Evolutionary conservation across 1,140 invertebrate species (phyloP), one percentile per base, ranked within the genome.

Genomic region (Aphelenchoides besseyi): DNA sequence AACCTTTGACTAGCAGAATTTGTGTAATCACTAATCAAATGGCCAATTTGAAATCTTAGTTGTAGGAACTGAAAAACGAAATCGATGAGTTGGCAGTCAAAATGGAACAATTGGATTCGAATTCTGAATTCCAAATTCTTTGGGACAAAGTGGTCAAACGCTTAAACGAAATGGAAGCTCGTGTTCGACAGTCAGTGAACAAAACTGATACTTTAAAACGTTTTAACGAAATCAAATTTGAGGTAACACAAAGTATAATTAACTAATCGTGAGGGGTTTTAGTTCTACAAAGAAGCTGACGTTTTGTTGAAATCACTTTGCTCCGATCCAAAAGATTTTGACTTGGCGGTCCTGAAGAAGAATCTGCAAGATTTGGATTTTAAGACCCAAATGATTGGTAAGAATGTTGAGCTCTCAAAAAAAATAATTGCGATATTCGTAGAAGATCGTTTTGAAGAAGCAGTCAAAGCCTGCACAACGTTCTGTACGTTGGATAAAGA

Each of bases 221-320:
- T 16, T 33, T 66, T n/a, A 26, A 66, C 30, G 16, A 29, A n/a
- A 33, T 66, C 30, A n/a, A 12, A 26, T 29, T 23, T 1, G 36
- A 66, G 48, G 63, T 66, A 2, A 12, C 0, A 8, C 23, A 23
- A 8, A 59, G 1, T 35, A 33, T 63, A 16, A 33, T 23, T 53
- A 30, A 30, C 63, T 37, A 66, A 53, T 29, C 8, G 1, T 12
- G 0, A 30, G 23, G 12, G 85, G 94, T 95, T 70, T 97, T 93
- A 23, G 72, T 61, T 74, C 16, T 33, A 68, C 18, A 18, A 67
- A n/a, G 36, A 64, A 37, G 63, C 72, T 8, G 72, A 74, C 18
- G 29, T 41, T 2, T 67, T 74, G 1, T 35, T 74, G 30, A 57
- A 75, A 71, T 41, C 59, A n/a, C 72, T 74, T 23, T 85, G 80